A percentile compares a stretch with the other conserved stretches of the same genome.
These are phyloP conservation scores for Morelia viridis DNA, from an alignment of 2,797 vertebrate species.

Conservation along the genomic window DNA sequence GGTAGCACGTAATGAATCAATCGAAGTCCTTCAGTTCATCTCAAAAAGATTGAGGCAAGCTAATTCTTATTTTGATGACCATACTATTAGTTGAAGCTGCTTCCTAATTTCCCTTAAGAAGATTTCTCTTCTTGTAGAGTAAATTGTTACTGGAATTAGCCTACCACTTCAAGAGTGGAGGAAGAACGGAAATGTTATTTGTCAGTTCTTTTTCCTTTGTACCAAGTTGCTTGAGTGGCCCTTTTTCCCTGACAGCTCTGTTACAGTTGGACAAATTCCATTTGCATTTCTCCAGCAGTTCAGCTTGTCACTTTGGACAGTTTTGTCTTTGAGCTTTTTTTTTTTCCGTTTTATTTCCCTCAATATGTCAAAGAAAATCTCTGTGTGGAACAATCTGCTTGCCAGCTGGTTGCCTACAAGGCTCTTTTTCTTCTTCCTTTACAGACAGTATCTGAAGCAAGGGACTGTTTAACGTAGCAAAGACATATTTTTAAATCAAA, in stretches of 20 bases:
- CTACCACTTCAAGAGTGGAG: background rate
- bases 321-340: background rate
- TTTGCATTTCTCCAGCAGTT: slow-evolving; percentile 40
- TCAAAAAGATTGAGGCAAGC: background rate
- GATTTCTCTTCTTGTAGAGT: background rate
- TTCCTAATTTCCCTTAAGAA: background rate
- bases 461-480: background rate
- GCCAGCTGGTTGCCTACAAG: background rate
- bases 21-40: background rate
- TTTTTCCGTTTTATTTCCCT: slow-evolving; percentile 7
- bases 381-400: fast-evolving
- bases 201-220: fast-evolving
- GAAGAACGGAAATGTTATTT: background rate
- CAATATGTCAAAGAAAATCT: background rate
- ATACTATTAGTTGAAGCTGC: background rate
- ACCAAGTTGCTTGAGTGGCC: slow-evolving; percentile 22
- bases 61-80: background rate
- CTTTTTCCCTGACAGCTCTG: slow-evolving; percentile 52
- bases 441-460: background rate
- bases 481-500: background rate
- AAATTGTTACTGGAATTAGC: background rate
- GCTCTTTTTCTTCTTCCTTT: slow-evolving; percentile 29
- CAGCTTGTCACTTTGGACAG: slow-evolving; percentile 38
- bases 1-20: background rate
- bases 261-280: slow-evolving; percentile 39